These are phyloP conservation scores for Acholoe squamosa DNA, from an alignment of 2,888 invertebrate genomes.

Conservation along the genomic window DNA sequence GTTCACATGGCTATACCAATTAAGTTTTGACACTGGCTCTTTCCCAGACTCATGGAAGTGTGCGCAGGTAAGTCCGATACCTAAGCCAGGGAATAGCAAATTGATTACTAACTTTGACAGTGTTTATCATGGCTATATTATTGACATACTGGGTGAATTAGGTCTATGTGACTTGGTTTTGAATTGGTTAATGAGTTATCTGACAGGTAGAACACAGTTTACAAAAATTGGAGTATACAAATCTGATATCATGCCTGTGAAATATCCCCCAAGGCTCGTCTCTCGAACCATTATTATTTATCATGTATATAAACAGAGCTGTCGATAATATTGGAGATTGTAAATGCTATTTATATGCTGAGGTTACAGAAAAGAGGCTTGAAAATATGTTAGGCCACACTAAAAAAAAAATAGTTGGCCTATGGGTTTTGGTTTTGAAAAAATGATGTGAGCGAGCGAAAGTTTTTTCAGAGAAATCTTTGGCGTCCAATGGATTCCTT, in stretches of 20 bases:
- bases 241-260: background rate
- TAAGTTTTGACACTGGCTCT: background rate
- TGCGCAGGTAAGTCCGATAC: background rate
- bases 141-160: background rate
- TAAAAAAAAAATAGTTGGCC: no score
- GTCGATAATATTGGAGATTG: background rate
- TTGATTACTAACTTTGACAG: background rate
- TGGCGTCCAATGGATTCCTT: no score
- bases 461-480: no score
- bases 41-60: background rate
- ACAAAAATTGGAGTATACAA: background rate
- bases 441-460: no score
- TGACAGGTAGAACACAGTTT: background rate
- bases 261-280: background rate
- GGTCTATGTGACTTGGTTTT: background rate
- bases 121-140: background rate
- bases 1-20: background rate
- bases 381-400: background rate
- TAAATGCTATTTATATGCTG: background rate
- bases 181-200: background rate
- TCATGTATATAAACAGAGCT: background rate
- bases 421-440: no score
- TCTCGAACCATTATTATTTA: background rate
- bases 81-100: background rate
- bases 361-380: background rate